Base-by-base conservation (phyloP, 2,113 vertebrate genomes). In the Heteronetta atricapilla region DNA sequence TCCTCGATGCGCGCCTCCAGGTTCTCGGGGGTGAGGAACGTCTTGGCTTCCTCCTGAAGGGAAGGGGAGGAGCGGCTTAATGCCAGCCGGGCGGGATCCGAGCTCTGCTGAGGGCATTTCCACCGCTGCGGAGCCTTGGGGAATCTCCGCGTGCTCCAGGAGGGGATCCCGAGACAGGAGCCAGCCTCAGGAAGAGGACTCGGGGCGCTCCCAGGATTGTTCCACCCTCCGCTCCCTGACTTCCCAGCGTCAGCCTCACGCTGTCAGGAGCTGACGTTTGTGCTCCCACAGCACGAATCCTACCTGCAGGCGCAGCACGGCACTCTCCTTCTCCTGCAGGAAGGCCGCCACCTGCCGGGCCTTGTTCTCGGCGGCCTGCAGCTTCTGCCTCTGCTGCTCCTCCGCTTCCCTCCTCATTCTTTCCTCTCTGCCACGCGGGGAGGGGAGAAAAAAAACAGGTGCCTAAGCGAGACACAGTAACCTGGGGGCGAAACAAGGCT, bases 21-120 rank as follows among this genome's bases (percentile, higher is more conserved):
- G 95, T 99, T 99, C 86, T 99, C 98, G 2, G 89, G 80, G 14
- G 99, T 99, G 97, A 99, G 98, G 96, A 99, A 99, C 22, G 92
- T 98, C 94, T 98, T 99, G 62, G 93, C 98, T 2, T 99, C 99
- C 94, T 99, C 99, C 99, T 99, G 96, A 29, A 48, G 4, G 38
- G 67, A 89, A 53, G 38, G 36, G 5, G 59, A 38, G 52, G 0
- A 52, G 1, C 2, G 3, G 42, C 44, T 73, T 26, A 72, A 21
- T 0, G 0, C 15, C 42, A 14, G 16, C 42, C 42, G 42, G 42
- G 42, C 15, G 6, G 42, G 42, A 18, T 44, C 18, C 18, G 16
- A 13, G 13, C 12, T 12, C 40, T 13, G 40, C 4, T 40, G 40
- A 12, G 40, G 40, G 40, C 40, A 40, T 13, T 40, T 40, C 40